Conservation (phyloP, 2,888 invertebrate genomes). For the Drosophila suboccidentalis region DNA sequence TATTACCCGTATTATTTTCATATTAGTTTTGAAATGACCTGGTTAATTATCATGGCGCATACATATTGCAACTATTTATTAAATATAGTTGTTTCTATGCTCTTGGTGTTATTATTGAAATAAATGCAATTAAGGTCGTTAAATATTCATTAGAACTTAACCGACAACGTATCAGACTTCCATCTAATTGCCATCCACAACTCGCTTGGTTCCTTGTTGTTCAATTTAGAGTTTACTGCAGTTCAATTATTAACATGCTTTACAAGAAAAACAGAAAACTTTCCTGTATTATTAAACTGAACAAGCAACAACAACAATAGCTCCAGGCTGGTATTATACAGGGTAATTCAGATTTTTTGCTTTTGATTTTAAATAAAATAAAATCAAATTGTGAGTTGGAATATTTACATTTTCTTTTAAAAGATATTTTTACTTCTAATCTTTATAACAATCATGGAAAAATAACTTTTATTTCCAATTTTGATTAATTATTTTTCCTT, state of each 20-base stretch:
- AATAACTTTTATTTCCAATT: no score
- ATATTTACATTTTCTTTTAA: no score
- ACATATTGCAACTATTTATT: constrained; percentile 28
- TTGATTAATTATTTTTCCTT: no score
- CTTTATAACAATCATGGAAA: no score
- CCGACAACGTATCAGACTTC: constrained; percentile 53
- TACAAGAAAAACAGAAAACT: constrained; percentile 8
- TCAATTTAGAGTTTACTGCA: constrained; percentile 31
- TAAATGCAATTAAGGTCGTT: constrained; percentile 65
- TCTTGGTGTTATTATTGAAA: constrained; percentile 15
- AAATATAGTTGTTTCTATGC: constrained; percentile 27
- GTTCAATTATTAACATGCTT: constrained; percentile 39
- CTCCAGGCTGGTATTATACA: constrained; percentile 1
- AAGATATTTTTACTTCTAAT: no score
- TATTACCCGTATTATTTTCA: constrained; percentile 40
- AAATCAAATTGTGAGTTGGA: no score
- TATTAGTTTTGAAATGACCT: constrained; percentile 50
- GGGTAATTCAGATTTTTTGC: background rate
- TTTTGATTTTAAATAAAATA: no score
- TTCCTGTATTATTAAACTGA: constrained; percentile 53
- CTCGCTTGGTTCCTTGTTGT: constrained; percentile 61
- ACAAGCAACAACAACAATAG: constrained; percentile 4
- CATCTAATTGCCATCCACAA: constrained; percentile 60
- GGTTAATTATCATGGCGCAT: constrained; percentile 49
- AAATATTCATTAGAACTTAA: constrained; percentile 60